Base-by-base conservation (phyloP, 92 coral and sea anemone species). In the Siderastrea siderea region DNA sequence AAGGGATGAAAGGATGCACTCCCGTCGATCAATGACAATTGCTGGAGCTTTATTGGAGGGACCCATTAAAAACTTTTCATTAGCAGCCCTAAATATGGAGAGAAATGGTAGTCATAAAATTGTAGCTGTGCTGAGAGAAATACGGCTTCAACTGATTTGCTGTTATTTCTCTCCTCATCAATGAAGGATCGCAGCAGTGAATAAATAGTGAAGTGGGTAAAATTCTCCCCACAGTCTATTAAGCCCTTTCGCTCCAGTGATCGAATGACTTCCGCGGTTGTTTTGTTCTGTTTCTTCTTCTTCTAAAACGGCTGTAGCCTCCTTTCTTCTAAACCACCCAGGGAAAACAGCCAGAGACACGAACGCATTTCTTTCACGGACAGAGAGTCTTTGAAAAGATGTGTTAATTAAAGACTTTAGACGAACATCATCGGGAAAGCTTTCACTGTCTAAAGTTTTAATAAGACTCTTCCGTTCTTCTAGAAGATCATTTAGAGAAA, bases 321-420 rank as follows among this genome's bases (percentile, higher is more conserved):
- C 84, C 7, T 79, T 26, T 15, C n/a, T 3, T 16, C 62, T 14
- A 64, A 79, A 79, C 45, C 84, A 14, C 1, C 63, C 84, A 4
- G 74, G 84, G 5, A 79, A 79, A 16, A 79, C 84, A n/a, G 84
- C 72, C 1, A 79, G 73, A 1, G 72, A 47, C 8, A 79, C 74
- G 4, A 79, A 79, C 1, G 84, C 63, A 1, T 79, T 11, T 14
- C 43, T 45, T 1, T 79, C 67, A 12, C 8, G n/a, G 1, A 1
- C 10, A 0, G 62, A 2, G 1, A 79, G 74, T 15, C 63, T 79
- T 65, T 65, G 7, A 13, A 79, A 79, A 51, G 50, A 79, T 9
- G 26, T 79, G 51, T 65, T 65, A 0, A 79, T 79, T 43, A 79
- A 10, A 1, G 9, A 0, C 52, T 79, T 79, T 5, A 64, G 73